Percentiles rank a stretch among this genome's conserved stretches.
These are phyloP conservation scores for Periphyllus acericola DNA, from an alignment of 2,888 invertebrate species.

Conservation along the genomic window DNA sequence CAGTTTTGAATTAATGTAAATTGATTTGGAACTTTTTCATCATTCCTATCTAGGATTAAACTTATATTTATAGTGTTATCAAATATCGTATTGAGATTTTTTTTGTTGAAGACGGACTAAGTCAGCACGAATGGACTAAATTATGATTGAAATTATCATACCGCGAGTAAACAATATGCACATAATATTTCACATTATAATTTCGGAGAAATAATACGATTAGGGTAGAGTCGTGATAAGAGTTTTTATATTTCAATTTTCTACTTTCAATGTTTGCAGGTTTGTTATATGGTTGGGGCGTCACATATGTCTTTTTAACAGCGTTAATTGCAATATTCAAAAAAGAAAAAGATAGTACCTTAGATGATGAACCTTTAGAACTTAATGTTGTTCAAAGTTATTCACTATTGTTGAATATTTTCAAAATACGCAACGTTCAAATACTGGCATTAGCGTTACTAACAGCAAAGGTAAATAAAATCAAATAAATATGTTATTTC, in stretches of 20 bases:
- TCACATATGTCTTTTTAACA: slow-evolving; percentile 88
- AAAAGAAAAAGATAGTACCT: slow-evolving; percentile 64
- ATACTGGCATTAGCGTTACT: slow-evolving; percentile 82
- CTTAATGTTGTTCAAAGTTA: slow-evolving; percentile 78
- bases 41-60: no score
- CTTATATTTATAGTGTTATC: no score
- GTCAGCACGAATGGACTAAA: no score
- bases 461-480: slow-evolving; percentile 69
- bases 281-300: slow-evolving; percentile 94
- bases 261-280: slow-evolving; percentile 69
- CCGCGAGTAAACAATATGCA: no score
- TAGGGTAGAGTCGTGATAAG: neutral
- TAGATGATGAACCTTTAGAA: slow-evolving; percentile 64
- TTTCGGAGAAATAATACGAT: no score
- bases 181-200: no score
- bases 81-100: no score
- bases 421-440: slow-evolving; percentile 83
- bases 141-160: no score
- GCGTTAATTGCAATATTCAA: slow-evolving; percentile 71
- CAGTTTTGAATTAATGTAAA: no score
- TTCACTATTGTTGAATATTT: slow-evolving; percentile 81
- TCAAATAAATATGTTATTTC: neutral
- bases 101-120: no score
- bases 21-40: no score
- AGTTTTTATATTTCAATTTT: neutral